Base-by-base conservation (phyloP, 2,797 vertebrate genomes). In the Sebastes itinus region DNA sequence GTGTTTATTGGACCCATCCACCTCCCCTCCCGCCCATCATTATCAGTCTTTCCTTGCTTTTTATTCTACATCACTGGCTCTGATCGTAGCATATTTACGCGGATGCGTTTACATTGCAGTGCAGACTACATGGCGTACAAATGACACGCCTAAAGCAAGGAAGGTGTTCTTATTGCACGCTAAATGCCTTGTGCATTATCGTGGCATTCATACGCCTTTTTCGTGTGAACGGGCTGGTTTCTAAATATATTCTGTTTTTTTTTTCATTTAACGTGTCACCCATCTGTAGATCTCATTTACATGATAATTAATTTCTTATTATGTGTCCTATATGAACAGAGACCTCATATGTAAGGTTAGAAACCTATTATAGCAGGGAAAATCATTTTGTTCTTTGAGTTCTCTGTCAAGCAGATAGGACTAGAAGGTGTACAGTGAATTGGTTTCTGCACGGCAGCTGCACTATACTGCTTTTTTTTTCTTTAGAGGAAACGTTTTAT, bases 401-500 rank as follows among this genome's bases (percentile, higher is more conserved):
- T 56, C 38, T 81, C 28, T 60, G 23, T 72, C 30, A 65, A 46
- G 22, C 12, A 72, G 62, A 68, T 27, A 55, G 28, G 35, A 69
- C n/a, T 52, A 10, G 20, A 71, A 59, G 18, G 68, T 82, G 87
- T 84, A 46, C 46, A 68, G 14, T 54, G 27, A 85, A 65, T n/a
- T 23, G 12, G 33, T 85, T 81, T 78, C 27, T 59, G 56, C 25
- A 72, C 52, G 54, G 35, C 27, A 20, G 79, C 78, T 67, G 58
- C 28, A 25, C 35, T 61, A 16, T 72, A 61, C 60, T 25, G 32
- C 14, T 42, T 35, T 67, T 12, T 11, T 14, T 63, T 63, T 5
- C 80, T 78, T 65, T 38, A 49, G 62, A 79, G 69, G 77, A 82
- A 78, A 64, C 14, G 38, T 86, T 91, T 83, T 81, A 80, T 92